Evolutionary conservation across 2,888 invertebrate genomes (phyloP), one percentile per base, ranked within the genome.

Genomic region (Epirrhoe tristata): DNA sequence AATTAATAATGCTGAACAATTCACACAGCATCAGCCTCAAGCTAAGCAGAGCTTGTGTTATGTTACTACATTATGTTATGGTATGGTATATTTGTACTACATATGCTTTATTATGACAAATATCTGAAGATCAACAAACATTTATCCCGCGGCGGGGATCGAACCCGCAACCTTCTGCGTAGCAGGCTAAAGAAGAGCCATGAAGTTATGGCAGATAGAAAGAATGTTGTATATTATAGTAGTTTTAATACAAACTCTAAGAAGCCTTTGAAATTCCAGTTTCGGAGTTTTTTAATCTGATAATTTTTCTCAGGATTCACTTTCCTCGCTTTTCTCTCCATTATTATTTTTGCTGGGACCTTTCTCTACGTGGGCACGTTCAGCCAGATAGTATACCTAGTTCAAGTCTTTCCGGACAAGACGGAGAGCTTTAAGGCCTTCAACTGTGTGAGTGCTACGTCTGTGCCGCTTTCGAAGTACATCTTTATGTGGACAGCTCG

Each of bases 401-500:
- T 71, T 0, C 77, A 81, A 39, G 87, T 88, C 58, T 81, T 85
- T 0, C 85, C 87, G 0, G 81, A 87, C 55, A 84, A 83, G 64
- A 69, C 79, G 12, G 82, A 81, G 59, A 79, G 79, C 14, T 87
- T 88, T 56, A 85, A 87, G 65, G 84, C 80, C 0, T 61, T 88
- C 12, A 86, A 88, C 69, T 88, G 88, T 66, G 65, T 85, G 48
- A 88, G 86, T 58, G 77, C 84, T 0, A 81, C 86, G 0, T 78
- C 72, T 24, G 83, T 88, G n/a, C 88, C 88, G 0, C 62, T 87
- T 0, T 86, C 88, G 0, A 87, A 85, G 69, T 86, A 79, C 60
- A 71, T 87, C 5, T 88, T 88, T 54, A 85, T 88, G 84, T 84
- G 80, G 82, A 77, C 75, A n/a, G 77, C 86, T 0, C 82, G 85